phyloP scores from a whole-genome alignment of 2,797 vertebrate species.

The Girardinus metallicus region DNA sequence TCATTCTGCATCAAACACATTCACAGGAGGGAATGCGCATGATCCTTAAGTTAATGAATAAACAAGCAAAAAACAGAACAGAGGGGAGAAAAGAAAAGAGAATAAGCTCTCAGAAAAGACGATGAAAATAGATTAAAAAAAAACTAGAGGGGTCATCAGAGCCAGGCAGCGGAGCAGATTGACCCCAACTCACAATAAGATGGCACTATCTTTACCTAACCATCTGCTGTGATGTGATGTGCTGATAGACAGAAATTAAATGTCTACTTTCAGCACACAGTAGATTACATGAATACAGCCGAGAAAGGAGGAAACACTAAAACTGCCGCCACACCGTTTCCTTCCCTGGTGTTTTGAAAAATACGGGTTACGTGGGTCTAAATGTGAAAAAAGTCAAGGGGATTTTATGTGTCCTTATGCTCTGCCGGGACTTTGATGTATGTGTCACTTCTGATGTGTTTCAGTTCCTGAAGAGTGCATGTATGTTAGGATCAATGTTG shows the following conservation, averaged over 20 bases:
- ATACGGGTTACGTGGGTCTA: background rate
- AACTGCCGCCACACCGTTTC: background rate
- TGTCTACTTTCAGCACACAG: slow-evolving; percentile 46
- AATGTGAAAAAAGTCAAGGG: background rate
- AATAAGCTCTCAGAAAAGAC: slow-evolving; percentile 70
- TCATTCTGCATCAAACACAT: slow-evolving; percentile 83
- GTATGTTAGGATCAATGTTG: background rate
- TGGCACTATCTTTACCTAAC: slow-evolving; percentile 60
- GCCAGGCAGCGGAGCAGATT: slow-evolving; percentile 45
- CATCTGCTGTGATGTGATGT: slow-evolving; percentile 63
- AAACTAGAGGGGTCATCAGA: slow-evolving; percentile 69
- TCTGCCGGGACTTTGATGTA: background rate
- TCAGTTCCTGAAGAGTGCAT: background rate
- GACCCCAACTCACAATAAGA: slow-evolving; percentile 43
- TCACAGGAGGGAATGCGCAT: slow-evolving; percentile 68
- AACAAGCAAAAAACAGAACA: slow-evolving; percentile 46
- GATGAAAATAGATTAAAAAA: slow-evolving; percentile 59
- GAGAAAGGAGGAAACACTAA: slow-evolving; percentile 19
- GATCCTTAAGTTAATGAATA: slow-evolving; percentile 70
- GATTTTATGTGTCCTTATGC: background rate
- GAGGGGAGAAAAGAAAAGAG: slow-evolving; percentile 32
- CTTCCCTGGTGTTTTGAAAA: background rate
- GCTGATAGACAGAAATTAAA: slow-evolving; percentile 78
- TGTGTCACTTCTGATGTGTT: background rate
- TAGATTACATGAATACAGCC: slow-evolving; percentile 19